Evolutionary conservation across 2,797 vertebrate species (phyloP).

Genomic region (Microctenopoma lineatum): DNA sequence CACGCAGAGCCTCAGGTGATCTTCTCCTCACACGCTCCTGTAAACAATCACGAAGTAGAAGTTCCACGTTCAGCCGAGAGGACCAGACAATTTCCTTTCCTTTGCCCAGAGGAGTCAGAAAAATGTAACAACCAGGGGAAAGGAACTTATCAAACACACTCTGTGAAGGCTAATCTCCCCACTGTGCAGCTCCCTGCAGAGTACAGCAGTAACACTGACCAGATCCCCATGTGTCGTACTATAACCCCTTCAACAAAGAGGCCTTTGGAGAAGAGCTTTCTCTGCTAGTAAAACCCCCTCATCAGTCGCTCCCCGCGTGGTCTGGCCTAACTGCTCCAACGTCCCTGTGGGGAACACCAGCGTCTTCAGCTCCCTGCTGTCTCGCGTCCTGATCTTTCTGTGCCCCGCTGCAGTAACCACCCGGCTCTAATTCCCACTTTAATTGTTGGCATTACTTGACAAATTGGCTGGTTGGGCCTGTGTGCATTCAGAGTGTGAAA

Average conservation of each 20-base stretch:
- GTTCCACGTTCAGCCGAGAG: neutral
- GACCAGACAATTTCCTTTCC: neutral
- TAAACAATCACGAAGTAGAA: neutral
- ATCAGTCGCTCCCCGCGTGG: slow-evolving; percentile 47
- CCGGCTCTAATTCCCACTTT: slow-evolving; percentile 19
- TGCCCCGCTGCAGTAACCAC: slow-evolving; percentile 2
- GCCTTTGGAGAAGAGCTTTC: slow-evolving; percentile 7
- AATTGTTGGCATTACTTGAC: slow-evolving; percentile 27
- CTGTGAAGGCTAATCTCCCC: slow-evolving; percentile 37
- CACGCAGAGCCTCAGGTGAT: no score
- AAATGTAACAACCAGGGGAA: slow-evolving; percentile 33
- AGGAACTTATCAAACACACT: slow-evolving; percentile 30
- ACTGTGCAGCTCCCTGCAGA: slow-evolving; percentile 38
- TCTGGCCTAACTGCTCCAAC: neutral
- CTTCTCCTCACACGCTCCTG: no score
- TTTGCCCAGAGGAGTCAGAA: neutral
- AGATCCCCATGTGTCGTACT: slow-evolving; percentile 31
- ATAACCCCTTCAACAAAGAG: slow-evolving; percentile 41
- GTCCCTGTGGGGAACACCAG: slow-evolving; percentile 23
- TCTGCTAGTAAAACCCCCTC: slow-evolving; percentile 21
- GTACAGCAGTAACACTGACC: slow-evolving; percentile 27
- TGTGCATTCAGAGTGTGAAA: slow-evolving; percentile 16
- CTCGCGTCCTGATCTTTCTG: slow-evolving; percentile 30
- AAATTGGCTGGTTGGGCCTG: slow-evolving; percentile 14
- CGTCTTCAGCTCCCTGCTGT: slow-evolving; percentile 24